These are phyloP conservation scores for Apotomis capreana DNA, from an alignment of 2,888 invertebrate species.

Conservation along the genomic window DNA sequence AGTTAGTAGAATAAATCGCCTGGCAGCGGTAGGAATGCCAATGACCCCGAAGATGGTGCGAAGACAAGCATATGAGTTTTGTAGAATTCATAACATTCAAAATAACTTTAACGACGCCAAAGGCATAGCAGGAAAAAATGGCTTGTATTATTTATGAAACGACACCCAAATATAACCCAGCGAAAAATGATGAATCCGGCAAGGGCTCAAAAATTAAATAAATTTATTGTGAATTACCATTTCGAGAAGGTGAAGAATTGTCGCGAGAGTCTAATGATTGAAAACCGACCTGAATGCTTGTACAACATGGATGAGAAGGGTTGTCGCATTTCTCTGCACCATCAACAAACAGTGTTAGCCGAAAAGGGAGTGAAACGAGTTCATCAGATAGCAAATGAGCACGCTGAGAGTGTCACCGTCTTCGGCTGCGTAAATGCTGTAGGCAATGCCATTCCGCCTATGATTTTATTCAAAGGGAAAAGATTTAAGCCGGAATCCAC, in stretches of 20 bases:
- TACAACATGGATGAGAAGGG: conserved; percentile 46
- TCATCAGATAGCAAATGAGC: conserved; percentile 42
- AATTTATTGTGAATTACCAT: conserved; percentile 45
- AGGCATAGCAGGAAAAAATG: conserved; percentile 39
- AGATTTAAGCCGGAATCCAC: conserved; percentile 9
- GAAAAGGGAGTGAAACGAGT: conserved; percentile 44
- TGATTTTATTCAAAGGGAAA: conserved; percentile 24
- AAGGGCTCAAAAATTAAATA: conserved; percentile 47
- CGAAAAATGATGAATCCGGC: conserved; percentile 47
- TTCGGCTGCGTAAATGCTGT: conserved; percentile 15
- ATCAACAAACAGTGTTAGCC: conserved; percentile 37
- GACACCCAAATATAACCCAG: conserved; percentile 43
- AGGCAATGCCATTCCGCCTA: conserved; percentile 18
- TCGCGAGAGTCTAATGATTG: conserved; percentile 43
- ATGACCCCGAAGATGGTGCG: conserved; percentile 22
- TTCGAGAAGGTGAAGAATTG: conserved; percentile 44
- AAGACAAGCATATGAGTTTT: conserved; percentile 1
- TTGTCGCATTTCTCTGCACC: conserved; percentile 43
- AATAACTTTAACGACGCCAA: conserved; percentile 39
- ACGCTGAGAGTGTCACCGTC: conserved; percentile 39
- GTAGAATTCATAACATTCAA: conserved; percentile 28
- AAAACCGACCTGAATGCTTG: conserved; percentile 44
- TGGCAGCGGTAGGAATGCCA: conserved; percentile 20
- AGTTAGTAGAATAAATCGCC: conserved; percentile 13
- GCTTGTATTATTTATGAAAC: conserved; percentile 40